Conservation (phyloP, 64 coral and sea anemone species). For the Porites australiensis region DNA sequence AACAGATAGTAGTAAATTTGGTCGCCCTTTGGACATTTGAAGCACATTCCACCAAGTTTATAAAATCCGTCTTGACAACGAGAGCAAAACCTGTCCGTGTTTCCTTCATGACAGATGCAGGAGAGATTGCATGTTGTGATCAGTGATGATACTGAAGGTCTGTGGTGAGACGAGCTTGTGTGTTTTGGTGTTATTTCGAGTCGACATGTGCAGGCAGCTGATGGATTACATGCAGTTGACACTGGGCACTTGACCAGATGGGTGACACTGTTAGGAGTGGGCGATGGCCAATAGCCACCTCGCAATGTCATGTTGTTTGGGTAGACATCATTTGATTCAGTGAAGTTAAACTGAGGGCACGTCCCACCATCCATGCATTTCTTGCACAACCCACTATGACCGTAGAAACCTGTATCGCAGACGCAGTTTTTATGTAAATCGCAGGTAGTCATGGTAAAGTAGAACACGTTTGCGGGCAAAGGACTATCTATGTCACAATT, state of each 20-base stretch:
- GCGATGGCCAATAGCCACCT: constrained; percentile 60
- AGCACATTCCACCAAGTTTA: constrained; percentile 59
- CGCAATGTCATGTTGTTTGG: constrained; percentile 30
- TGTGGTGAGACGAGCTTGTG: background rate
- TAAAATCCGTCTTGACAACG: constrained; percentile 49
- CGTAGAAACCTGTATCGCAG: constrained; percentile 54
- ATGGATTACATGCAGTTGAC: constrained; percentile 34
- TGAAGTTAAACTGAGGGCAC: background rate
- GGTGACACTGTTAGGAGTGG: constrained; percentile 21
- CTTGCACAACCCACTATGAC: background rate
- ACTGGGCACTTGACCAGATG: background rate
- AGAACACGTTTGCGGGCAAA: constrained; percentile 1
- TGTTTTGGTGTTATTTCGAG: background rate
- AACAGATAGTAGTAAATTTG: constrained; percentile 34
- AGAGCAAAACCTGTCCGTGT: no score
- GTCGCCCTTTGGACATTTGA: constrained; percentile 24
- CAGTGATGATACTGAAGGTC: constrained; percentile 15
- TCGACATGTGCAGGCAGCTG: constrained; percentile 32
- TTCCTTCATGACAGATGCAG: constrained; percentile 28
- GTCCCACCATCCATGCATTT: background rate
- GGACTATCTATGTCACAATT: constrained; percentile 47
- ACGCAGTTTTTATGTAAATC: constrained; percentile 54
- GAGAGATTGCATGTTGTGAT: constrained; percentile 45
- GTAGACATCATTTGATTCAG: background rate
- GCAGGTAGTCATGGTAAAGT: constrained; percentile 9